Percentiles rank a stretch among this genome's conserved stretches.
Conservation (phyloP, 37 sponge, comb jelly and placozoan species). For the Geodia barretti region DNA sequence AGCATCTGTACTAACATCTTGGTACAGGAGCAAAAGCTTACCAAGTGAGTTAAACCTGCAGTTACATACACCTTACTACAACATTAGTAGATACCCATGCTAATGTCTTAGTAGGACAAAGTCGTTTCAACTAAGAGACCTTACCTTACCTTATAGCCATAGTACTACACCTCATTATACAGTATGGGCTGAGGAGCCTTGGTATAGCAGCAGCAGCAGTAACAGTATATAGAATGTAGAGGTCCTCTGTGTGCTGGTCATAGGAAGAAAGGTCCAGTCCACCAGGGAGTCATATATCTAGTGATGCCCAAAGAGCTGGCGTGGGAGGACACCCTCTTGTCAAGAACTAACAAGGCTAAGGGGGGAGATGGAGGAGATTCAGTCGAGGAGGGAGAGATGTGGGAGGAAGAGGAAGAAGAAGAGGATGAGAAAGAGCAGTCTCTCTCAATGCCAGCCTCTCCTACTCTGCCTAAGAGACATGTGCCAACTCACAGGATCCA, state of each 20-base stretch:
- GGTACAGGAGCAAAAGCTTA: slow-evolving; percentile 41
- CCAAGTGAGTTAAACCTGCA: slow-evolving; percentile 14
- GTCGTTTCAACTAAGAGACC: no score
- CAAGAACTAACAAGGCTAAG: neutral
- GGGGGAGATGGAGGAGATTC: no score
- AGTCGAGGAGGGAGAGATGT: neutral
- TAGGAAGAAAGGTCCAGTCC: slow-evolving; percentile 62
- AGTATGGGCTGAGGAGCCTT: no score
- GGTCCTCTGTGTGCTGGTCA: no score
- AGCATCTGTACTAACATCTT: slow-evolving; percentile 30
- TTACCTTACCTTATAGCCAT: no score
- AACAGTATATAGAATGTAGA: no score
- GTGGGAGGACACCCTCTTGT: no score
- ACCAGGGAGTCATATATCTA: slow-evolving; percentile 58
- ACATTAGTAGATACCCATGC: neutral
- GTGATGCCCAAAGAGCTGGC: slow-evolving; percentile 28
- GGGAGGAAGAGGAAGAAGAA: no score
- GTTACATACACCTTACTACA: no score
- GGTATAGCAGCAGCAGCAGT: no score
- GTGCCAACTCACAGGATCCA: neutral
- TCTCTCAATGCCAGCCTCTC: slow-evolving; percentile 42
- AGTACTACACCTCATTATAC: no score
- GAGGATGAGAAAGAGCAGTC: slow-evolving; percentile 7
- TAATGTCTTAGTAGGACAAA: no score
- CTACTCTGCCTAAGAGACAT: neutral